Conservation (phyloP, 1,140 invertebrate species). For the Pissodes strobi region DNA sequence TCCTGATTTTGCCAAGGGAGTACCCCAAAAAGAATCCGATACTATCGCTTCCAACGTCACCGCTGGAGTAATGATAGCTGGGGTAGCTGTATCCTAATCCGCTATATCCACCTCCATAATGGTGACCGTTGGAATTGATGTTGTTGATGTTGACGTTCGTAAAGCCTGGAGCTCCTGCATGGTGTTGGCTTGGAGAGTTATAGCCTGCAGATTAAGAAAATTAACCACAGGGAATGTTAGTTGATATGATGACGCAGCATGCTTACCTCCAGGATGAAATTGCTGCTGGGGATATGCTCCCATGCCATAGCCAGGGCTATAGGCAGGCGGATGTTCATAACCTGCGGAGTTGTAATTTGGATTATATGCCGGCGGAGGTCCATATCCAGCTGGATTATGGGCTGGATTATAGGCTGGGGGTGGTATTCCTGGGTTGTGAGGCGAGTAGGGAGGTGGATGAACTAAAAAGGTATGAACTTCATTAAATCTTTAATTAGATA, state of each 20-base stretch:
- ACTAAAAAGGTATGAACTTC: not conserved
- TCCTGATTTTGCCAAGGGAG: slow-evolving; percentile 39
- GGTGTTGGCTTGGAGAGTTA: not conserved
- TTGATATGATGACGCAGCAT: not conserved
- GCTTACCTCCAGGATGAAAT: slow-evolving; percentile 20
- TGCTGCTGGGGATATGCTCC: slow-evolving; percentile 12
- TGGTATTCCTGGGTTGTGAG: slow-evolving; percentile 17
- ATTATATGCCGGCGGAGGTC: slow-evolving; percentile 16
- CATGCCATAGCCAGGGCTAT: slow-evolving; percentile 6
- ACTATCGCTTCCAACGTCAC: slow-evolving; percentile 37
- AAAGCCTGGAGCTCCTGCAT: not conserved
- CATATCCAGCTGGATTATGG: slow-evolving; percentile 21
- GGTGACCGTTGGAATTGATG: slow-evolving; percentile 35
- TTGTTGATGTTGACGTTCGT: slow-evolving; percentile 31
- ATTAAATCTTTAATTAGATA: not conserved
- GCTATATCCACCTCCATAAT: slow-evolving; percentile 5
- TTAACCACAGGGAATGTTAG: too few relatives aligned
- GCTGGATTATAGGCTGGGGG: slow-evolving; percentile 26
- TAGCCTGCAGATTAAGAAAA: too few relatives aligned
- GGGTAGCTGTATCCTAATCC: slow-evolving; percentile 18
- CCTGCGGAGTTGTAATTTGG: slow-evolving; percentile 38
- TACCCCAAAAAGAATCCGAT: slow-evolving; percentile 45
- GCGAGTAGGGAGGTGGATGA: slow-evolving; percentile 23
- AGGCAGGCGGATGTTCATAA: slow-evolving; percentile 34
- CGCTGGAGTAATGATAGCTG: slow-evolving; percentile 33